Evolutionary conservation across 2,797 vertebrate genomes (phyloP).

Genomic region (Phataginus tetradactyla): DNA sequence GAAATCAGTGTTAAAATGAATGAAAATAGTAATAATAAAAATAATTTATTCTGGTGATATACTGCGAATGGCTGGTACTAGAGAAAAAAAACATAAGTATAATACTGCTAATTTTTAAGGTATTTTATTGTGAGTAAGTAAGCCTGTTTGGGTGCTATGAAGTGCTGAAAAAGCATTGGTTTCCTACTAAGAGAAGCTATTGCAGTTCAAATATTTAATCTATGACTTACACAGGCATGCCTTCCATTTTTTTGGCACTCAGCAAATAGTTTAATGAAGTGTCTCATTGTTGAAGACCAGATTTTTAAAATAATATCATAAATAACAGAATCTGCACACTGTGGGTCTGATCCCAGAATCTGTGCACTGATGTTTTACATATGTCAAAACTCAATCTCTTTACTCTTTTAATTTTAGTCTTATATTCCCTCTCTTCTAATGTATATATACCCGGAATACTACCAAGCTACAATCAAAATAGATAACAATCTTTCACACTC

Average conservation of each 20-base stretch:
- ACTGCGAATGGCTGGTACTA: not conserved
- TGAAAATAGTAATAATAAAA: not conserved
- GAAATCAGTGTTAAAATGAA: not conserved
- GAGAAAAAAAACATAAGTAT: not conserved
- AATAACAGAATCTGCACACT: not conserved
- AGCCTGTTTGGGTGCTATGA: not conserved
- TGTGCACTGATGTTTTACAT: not conserved
- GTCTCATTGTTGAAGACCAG: not conserved
- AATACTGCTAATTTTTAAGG: not conserved
- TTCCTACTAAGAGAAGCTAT: not conserved
- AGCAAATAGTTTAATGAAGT: not conserved
- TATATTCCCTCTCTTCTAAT: not conserved
- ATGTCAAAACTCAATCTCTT: not conserved
- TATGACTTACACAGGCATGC: not conserved
- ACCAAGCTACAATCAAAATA: not conserved
- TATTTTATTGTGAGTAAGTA: not conserved
- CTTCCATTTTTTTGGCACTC: not conserved
- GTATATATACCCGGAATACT: not conserved
- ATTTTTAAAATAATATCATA: not conserved
- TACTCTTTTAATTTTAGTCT: not conserved
- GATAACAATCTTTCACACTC: not conserved
- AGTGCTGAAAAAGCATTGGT: not conserved
- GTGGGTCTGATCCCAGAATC: not conserved
- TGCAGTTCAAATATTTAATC: not conserved
- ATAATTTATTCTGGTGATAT: not conserved